Percentiles rank a stretch among this genome's conserved stretches.
Evolutionary conservation across 1,140 invertebrate species (phyloP).

Genomic region (Ridgeia piscesae): DNA sequence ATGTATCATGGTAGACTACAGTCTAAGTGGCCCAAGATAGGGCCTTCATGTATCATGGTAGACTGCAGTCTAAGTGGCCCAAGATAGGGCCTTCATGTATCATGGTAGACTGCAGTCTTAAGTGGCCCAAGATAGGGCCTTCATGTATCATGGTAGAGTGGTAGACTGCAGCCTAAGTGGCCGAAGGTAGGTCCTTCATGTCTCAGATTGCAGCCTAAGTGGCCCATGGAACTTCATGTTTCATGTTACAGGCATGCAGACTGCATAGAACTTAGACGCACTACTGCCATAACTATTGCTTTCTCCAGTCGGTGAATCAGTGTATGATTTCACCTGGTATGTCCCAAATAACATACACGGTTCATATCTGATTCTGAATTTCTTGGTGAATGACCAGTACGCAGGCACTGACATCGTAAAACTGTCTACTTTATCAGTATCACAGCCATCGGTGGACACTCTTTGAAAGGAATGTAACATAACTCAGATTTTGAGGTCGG

Average conservation of each 20-base stretch:
- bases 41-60: slow-evolving; percentile 55
- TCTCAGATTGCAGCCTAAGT: slow-evolving; percentile 76
- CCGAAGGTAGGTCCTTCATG: slow-evolving; percentile 68
- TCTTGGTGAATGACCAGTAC: neutral
- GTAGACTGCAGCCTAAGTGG: slow-evolving; percentile 82
- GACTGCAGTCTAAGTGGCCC: slow-evolving; percentile 79
- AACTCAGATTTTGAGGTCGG: no score
- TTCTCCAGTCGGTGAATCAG: neutral
- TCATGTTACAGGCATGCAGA: no score
- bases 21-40: slow-evolving; percentile 82
- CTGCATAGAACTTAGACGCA: no score
- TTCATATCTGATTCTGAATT: neutral
- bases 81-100: slow-evolving; percentile 66
- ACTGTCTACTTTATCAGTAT: no score
- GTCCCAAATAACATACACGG: neutral
- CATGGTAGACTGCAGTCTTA: slow-evolving; percentile 74
- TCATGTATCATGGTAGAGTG: slow-evolving; percentile 63
- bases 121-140: slow-evolving; percentile 77
- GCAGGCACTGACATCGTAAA: neutral
- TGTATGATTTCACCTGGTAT: neutral
- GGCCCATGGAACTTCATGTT: slow-evolving; percentile 69
- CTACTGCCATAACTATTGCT: no score
- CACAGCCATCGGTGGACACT: no score
- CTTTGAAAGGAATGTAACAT: no score
- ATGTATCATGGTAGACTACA: slow-evolving; percentile 70